Percentiles rank a stretch among this genome's conserved stretches.
phyloP scores from a whole-genome alignment of 2,888 invertebrate species.

The Drosophila meridionalis region DNA sequence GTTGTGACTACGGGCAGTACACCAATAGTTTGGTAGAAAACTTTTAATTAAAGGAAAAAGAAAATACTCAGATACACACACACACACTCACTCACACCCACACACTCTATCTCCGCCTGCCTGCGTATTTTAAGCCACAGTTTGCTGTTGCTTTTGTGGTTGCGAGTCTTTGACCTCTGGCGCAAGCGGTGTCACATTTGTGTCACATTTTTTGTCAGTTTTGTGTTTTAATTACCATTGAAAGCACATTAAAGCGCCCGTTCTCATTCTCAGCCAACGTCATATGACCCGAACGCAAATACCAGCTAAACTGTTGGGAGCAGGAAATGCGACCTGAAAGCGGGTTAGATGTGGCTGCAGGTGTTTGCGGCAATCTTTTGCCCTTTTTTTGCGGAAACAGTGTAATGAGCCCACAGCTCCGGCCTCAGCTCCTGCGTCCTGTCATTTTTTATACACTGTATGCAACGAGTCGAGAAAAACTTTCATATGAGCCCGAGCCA shows the following conservation, averaged over 20 bases:
- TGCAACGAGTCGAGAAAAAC: conserved; percentile 26
- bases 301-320: conserved; percentile 12
- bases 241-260: conserved; percentile 44
- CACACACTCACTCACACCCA: not conserved
- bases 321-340: conserved; percentile 59
- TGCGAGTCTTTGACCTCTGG: conserved; percentile 51
- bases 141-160: conserved; percentile 16
- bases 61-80: conserved; percentile 6
- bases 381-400: not conserved
- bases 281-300: conserved; percentile 19
- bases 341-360: conserved; percentile 65
- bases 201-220: conserved; percentile 42
- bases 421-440: not conserved
- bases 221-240: conserved; percentile 63
- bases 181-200: conserved; percentile 25
- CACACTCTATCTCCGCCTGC: not conserved
- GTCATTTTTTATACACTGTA: not conserved
- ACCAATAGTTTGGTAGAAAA: no score
- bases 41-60: not conserved
- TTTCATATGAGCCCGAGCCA: conserved; percentile 19
- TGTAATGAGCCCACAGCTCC: conserved; percentile 31
- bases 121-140: conserved; percentile 17
- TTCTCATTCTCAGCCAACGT: conserved; percentile 38
- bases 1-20: no score
- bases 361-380: conserved; percentile 42